Conservation (phyloP, 2,888 invertebrate genomes). For the Leptura quadrifasciata region DNA sequence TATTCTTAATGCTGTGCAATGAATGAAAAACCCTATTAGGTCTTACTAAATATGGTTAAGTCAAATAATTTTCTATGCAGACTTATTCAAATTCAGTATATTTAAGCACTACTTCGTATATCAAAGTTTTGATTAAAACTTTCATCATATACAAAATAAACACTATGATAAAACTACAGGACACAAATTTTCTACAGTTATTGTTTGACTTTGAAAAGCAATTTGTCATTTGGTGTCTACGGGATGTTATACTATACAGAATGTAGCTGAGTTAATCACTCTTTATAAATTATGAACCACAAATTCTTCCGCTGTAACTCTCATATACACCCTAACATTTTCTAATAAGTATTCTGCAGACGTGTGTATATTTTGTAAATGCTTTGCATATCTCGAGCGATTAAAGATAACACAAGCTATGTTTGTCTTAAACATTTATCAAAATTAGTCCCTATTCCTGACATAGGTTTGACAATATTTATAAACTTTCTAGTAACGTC, state of each 20-base stretch:
- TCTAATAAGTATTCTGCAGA: background rate
- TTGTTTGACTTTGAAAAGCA: background rate
- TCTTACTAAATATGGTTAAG: too few relatives aligned
- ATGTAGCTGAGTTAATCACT: background rate
- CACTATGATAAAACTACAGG: background rate
- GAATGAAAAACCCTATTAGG: too few relatives aligned
- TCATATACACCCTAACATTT: background rate
- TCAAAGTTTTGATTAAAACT: background rate
- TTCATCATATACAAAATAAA: background rate
- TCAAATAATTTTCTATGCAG: background rate
- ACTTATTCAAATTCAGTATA: background rate
- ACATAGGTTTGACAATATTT: background rate
- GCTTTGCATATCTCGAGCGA: background rate
- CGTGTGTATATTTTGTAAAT: background rate
- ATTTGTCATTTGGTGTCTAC: background rate
- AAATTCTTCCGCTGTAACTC: background rate
- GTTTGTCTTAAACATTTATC: background rate
- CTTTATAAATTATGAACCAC: background rate
- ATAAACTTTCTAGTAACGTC: background rate
- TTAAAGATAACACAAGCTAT: background rate
- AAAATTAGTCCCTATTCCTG: background rate
- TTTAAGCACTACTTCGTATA: background rate
- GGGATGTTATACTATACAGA: background rate
- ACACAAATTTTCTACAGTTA: background rate
- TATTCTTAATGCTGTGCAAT: too few relatives aligned